phyloP scores from a whole-genome alignment of 2,888 invertebrate genomes.

The Spialia ferax region DNA sequence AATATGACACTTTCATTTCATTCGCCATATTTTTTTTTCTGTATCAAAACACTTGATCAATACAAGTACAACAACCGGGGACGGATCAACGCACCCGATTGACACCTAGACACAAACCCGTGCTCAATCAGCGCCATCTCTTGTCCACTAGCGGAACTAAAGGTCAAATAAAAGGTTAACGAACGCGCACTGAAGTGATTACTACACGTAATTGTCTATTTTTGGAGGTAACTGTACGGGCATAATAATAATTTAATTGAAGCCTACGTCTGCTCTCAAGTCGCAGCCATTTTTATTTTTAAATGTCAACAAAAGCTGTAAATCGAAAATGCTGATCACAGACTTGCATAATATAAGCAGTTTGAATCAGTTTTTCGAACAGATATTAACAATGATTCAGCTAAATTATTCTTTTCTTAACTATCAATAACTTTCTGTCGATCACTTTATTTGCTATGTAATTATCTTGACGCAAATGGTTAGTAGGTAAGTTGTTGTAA shows the following conservation, averaged over 20 bases:
- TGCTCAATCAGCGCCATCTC: slow-evolving; percentile 58
- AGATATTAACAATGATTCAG: no score
- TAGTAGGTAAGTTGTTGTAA: no score
- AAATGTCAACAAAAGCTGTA: slow-evolving; percentile 1
- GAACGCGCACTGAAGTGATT: slow-evolving; percentile 46
- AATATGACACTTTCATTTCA: slow-evolving; percentile 58
- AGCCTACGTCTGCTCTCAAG: slow-evolving; percentile 34
- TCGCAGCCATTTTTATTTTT: slow-evolving; percentile 18
- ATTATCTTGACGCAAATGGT: no score
- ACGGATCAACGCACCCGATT: slow-evolving; percentile 68
- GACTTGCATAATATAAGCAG: background rate
- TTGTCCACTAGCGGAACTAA: slow-evolving; percentile 50
- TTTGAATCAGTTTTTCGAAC: background rate
- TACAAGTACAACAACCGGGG: slow-evolving; percentile 60
- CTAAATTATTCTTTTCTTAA: no score
- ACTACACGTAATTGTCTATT: slow-evolving; percentile 53
- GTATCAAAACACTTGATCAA: slow-evolving; percentile 51
- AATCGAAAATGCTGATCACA: background rate
- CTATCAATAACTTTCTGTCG: no score
- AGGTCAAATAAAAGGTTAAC: slow-evolving; percentile 51
- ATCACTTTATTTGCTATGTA: no score
- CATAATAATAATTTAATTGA: slow-evolving; percentile 47
- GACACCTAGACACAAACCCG: slow-evolving; percentile 54
- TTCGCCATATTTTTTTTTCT: slow-evolving; percentile 50
- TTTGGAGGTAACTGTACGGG: slow-evolving; percentile 48